phyloP scores from a whole-genome alignment of 2,888 invertebrate species.

The Diploptera punctata region DNA sequence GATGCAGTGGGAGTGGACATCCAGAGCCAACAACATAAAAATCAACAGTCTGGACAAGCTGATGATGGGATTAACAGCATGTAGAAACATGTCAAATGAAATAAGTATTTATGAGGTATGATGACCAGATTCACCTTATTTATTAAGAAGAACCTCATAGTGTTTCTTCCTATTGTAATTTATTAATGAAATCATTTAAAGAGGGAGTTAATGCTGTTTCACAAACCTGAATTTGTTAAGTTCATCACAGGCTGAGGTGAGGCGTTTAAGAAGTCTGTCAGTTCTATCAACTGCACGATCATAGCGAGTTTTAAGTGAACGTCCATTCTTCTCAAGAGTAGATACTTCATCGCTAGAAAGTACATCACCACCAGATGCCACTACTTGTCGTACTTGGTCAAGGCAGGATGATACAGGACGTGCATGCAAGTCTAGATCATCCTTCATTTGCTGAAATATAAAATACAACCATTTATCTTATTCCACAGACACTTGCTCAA shows the following conservation, averaged over 20 bases:
- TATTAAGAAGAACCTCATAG: too few relatives aligned
- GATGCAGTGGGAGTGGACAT: too few relatives aligned
- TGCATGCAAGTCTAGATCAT: constrained; percentile 86
- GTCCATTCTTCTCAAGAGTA: constrained; percentile 84
- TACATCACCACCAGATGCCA: constrained; percentile 89
- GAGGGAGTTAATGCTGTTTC: background rate
- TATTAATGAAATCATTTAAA: too few relatives aligned
- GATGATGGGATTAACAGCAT: too few relatives aligned
- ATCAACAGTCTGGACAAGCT: too few relatives aligned
- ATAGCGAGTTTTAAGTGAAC: constrained; percentile 81
- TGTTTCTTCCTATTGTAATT: too few relatives aligned
- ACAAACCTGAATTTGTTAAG: constrained; percentile 78
- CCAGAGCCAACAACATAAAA: too few relatives aligned
- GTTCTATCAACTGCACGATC: constrained; percentile 83
- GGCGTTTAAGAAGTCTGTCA: constrained; percentile 75
- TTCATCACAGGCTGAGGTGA: constrained; percentile 84
- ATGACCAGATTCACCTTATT: too few relatives aligned
- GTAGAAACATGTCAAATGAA: too few relatives aligned
- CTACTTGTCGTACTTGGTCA: constrained; percentile 89
- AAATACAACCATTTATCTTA: too few relatives aligned
- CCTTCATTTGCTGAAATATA: constrained; percentile 76
- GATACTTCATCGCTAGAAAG: constrained; percentile 90
- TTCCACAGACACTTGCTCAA: too few relatives aligned
- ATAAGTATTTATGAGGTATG: too few relatives aligned
- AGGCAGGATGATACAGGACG: constrained; percentile 84